Evolutionary conservation across 2,888 invertebrate species (phyloP), one percentile per base, ranked within the genome.

Genomic region (Acanthacorydalis orientalis): DNA sequence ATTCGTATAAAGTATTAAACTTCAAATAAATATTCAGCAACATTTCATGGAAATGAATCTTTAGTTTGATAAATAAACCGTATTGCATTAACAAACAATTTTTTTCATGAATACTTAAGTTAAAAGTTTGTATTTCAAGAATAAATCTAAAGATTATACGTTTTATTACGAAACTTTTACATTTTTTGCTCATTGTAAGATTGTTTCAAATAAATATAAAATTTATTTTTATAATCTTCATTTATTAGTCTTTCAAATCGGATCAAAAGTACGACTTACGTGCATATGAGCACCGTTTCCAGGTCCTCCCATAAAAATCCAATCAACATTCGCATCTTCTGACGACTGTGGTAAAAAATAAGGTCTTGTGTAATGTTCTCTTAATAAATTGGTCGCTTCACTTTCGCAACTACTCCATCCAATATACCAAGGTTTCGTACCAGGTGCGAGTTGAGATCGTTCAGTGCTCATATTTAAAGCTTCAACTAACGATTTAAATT

Each of bases 221-320:
- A 8, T 8, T n/a, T 37, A 37, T 12, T 9, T 37, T 11, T 35
- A 35, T 12, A 35, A 37, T 12, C 1, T 37, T 7, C 7, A 37
- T n/a, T n/a, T 10, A 37, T 10, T 12, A 8, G 10, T 12, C 7
- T 37, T 9, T 9, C 10, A 37, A 37, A 37, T 37, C 14, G 37
- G 7, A 37, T 7, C n/a, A 37, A 37, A 37, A 37, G 7, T n/a
- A 37, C 7, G 37, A 37, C 37, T 75, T 64, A 93, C 93, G 64
- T 96, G 96, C 84, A 96, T 83, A 57, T 92, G 88, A 0, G 95
- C 95, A 0, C 96, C 96, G 58, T 86, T 79, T 1, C 95, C 95
- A 0, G 89, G 83, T 32, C 87, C 90, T 1, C 96, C 96, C 84
- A 96, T 95, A 63, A 96, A 96, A 55, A 96, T 84, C 95, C 95